A percentile compares a stretch with the other conserved stretches of the same genome.
Evolutionary conservation across 1,140 invertebrate genomes (phyloP).

Genomic region (Dysdera silvatica): DNA sequence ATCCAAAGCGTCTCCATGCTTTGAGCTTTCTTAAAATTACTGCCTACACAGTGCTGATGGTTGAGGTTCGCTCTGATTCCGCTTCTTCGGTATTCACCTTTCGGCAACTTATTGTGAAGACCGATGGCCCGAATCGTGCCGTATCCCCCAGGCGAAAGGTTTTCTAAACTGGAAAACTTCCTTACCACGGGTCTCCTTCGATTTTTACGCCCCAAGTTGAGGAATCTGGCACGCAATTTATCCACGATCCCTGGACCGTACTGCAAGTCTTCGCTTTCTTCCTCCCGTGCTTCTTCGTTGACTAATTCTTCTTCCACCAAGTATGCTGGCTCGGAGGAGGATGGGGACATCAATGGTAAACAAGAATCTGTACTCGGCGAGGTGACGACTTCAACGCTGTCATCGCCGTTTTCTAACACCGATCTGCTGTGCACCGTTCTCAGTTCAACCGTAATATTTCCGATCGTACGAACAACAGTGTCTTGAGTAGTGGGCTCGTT

Average conservation of each 20-base stretch:
- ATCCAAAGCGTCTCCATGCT: conserved; percentile 33
- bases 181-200: conserved; percentile 52
- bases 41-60: not conserved
- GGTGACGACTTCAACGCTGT: not conserved
- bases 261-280: conserved; percentile 57
- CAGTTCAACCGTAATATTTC: conserved; percentile 16
- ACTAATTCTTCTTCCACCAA: too few relatives aligned
- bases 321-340: too few relatives aligned
- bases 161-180: conserved; percentile 72
- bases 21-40: conserved; percentile 26
- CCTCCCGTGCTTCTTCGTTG: not conserved
- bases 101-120: too few relatives aligned
- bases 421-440: conserved; percentile 6
- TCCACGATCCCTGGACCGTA: conserved; percentile 88
- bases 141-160: conserved; percentile 59
- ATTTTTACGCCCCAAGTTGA: conserved; percentile 59
- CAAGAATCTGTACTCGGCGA: not conserved
- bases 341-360: too few relatives aligned
- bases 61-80: conserved; percentile 7
- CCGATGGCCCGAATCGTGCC: conserved; percentile 12
- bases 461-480: conserved; percentile 20
- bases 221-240: conserved; percentile 61
- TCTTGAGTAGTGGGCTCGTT: conserved; percentile 8
- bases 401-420: not conserved
- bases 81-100: too few relatives aligned